Percentiles rank a stretch among this genome's conserved stretches.
Evolutionary conservation across 1,140 invertebrate species (phyloP).

Genomic region (Atta cephalotes): DNA sequence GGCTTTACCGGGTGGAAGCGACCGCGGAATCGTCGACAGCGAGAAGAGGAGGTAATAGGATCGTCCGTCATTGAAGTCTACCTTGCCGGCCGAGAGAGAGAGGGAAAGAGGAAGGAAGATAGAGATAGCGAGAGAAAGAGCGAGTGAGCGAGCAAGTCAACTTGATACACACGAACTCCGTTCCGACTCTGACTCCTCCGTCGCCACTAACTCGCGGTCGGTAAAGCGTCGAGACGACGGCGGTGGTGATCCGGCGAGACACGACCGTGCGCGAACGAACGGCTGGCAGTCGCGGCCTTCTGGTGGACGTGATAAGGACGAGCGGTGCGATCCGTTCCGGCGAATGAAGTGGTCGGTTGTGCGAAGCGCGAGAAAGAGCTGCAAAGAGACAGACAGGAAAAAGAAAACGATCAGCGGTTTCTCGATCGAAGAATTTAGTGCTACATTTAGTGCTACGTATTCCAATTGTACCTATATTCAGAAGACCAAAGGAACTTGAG

Average conservation of each 20-base stretch:
- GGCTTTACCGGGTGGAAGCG: slow-evolving; percentile 32
- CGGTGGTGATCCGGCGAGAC: slow-evolving; percentile 59
- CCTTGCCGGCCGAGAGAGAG: slow-evolving; percentile 67
- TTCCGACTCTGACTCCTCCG: slow-evolving; percentile 1
- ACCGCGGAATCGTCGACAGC: not conserved
- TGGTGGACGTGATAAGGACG: slow-evolving; percentile 70
- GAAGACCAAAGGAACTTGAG: not conserved
- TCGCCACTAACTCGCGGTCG: slow-evolving; percentile 50
- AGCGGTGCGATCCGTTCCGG: slow-evolving; percentile 54
- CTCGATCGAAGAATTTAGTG: not conserved
- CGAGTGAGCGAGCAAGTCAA: not conserved
- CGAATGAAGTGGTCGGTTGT: slow-evolving; percentile 56
- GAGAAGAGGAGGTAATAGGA: slow-evolving; percentile 57
- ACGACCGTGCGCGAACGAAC: slow-evolving; percentile 51
- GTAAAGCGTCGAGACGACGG: slow-evolving; percentile 52
- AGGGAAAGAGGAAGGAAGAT: not conserved
- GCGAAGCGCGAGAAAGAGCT: slow-evolving; percentile 13
- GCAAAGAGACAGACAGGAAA: not conserved
- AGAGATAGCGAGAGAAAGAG: slow-evolving; percentile 18
- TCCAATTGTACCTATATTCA: slow-evolving; percentile 7
- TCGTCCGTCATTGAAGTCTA: slow-evolving; percentile 49
- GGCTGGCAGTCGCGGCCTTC: slow-evolving; percentile 67
- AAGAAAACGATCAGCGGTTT: not conserved
- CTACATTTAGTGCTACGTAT: not conserved
- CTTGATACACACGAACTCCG: slow-evolving; percentile 20